These are phyloP conservation scores for Trinorchestia longiramus DNA, from an alignment of 1,140 invertebrate species.

Conservation along the genomic window DNA sequence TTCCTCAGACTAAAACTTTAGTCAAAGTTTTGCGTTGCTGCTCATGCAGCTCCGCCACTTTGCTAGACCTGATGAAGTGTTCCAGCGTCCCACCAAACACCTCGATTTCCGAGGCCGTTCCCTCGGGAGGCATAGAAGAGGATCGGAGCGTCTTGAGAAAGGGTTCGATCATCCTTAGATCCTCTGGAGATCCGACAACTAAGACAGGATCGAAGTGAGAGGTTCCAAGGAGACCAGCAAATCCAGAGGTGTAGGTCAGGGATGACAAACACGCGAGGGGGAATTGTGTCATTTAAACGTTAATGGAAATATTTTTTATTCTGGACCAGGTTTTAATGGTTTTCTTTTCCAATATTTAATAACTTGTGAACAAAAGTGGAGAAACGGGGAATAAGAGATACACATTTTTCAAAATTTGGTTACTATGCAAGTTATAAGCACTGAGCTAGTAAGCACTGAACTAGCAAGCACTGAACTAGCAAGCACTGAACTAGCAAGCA, in stretches of 20 bases:
- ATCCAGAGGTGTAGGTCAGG: neutral
- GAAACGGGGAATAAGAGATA: neutral
- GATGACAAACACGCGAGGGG: neutral
- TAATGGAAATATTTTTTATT: neutral
- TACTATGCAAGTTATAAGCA: too few relatives aligned
- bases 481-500: too few relatives aligned
- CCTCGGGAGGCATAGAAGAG: neutral
- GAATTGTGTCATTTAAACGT: neutral
- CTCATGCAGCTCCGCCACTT: neutral
- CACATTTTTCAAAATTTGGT: too few relatives aligned
- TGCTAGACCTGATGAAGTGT: neutral
- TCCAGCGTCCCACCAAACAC: neutral
- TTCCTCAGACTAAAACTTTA: neutral
- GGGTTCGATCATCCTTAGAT: neutral
- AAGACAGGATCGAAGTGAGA: neutral
- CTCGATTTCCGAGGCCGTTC: neutral
- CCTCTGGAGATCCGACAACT: conserved; percentile 17
- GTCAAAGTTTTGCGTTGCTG: neutral
- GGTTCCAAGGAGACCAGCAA: neutral
- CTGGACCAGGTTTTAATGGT: neutral
- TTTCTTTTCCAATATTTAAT: too few relatives aligned
- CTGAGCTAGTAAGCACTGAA: too few relatives aligned
- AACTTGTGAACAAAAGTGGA: neutral
- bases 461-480: too few relatives aligned
- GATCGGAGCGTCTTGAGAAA: neutral